Base-by-base conservation (phyloP, 2,888 invertebrate species). In the Salticus scenicus region DNA sequence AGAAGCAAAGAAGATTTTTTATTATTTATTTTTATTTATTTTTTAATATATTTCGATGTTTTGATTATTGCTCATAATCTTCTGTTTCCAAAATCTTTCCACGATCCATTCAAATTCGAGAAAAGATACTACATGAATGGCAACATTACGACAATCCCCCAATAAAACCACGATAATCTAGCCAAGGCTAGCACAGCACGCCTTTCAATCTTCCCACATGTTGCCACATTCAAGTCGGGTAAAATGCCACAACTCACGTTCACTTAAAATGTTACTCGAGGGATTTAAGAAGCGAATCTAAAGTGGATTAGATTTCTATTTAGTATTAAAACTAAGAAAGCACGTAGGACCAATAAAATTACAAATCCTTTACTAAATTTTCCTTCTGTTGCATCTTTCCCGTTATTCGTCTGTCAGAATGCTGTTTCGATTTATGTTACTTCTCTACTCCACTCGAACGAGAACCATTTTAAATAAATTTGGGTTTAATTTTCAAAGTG, bases 281-380 rank as follows among this genome's bases (percentile, higher is more conserved):
- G 82, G 82, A 76, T 12, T 33, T 31, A 24, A 30, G 47, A 66
- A 73, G 72, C 80, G 80, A 72, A 73, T 74, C 82, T 63, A 82
- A 82, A 82, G 82, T 82, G 82, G 82, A 82, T 82, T 82, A 82
- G 64, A 76, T 82, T 76, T 82, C 82, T 82, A 75, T 82, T 75
- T 82, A 82, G 74, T 71, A 75, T 82, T 82, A 71, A 82, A 82
- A 82, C 75, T 82, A 76, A 75, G 75, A 82, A 81, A 64, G 82
- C 82, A 82, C 82, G 82, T 82, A 82, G 69, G 14, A 24, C 41
- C 73, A 82, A 82, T 82, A 82, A 82, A 75, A 82, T 82, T 82
- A 82, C 71, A 31, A 37, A 42, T 33, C n/a, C 42, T 20, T 77
- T 66, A 57, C 69, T 77, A 66, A 77, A 77, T 70, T 77, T 77